Base-by-base conservation (phyloP, 2,113 vertebrate species). In the Rhinolophus ferrumequinum region DNA sequence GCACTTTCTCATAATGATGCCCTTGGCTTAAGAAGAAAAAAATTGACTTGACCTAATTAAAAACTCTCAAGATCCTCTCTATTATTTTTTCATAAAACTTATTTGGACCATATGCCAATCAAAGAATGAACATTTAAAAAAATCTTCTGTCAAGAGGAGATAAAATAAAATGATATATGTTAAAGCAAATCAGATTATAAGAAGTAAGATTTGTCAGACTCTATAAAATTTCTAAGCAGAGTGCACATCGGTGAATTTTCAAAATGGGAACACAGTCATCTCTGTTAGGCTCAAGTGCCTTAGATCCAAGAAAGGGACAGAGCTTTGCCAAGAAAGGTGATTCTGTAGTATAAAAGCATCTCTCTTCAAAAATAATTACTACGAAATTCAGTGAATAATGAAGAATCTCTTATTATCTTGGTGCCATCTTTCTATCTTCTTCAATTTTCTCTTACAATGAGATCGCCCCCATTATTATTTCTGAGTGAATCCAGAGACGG, bases 31-130 rank as follows among this genome's bases (percentile, higher is more conserved):
- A 97, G 95, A 98, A 54, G 70, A 97, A 54, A 58, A 97, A 97
- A 98, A 98, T 97, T 97, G 62, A 94, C 88, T 97, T 97, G 97
- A 97, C 41, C 72, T 58, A 98, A 97, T 97, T 98, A 98, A 77
- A 91, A 96, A 95, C 87, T 82, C 56, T 96, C 70, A 96, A 94
- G 90, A 95, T 92, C 88, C 22, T 96, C 60, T 96, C 52, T 76
- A 96, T 91, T 97, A 82, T 64, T 88, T 97, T 97, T 97, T 93
- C 52, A 90, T 64, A 87, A 95, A 97, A 95, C 66, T 90, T 94
- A 94, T 88, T 94, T 97, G 93, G 44, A 28, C 93, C 18, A 97
- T 93, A 56, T 97, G 79, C 44, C 95, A 97, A 96, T 97, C 97
- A 97, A 95, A 97, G 94, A 97, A 77, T 44, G 60, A 94, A 33